A percentile compares a stretch with the other conserved stretches of the same genome.
These are phyloP conservation scores for Drosophila burlai DNA, from an alignment of 1,140 invertebrate genomes.

Conservation along the genomic window DNA sequence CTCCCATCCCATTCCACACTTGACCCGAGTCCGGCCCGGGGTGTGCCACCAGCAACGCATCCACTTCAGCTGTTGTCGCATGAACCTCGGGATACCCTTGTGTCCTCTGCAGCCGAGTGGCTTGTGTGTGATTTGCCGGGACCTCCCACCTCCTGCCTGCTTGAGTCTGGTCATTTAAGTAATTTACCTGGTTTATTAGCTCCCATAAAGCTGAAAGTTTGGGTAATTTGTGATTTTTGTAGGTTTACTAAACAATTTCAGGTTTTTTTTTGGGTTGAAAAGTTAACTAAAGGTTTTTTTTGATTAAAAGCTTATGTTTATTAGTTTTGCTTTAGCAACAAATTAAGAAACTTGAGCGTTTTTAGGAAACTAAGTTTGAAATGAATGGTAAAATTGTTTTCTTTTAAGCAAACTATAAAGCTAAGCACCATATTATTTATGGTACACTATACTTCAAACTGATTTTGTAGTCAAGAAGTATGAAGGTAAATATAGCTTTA, in stretches of 20 bases:
- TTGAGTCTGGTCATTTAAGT: conserved; percentile 11
- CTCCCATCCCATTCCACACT: neutral
- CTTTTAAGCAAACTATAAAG: too few species aligned
- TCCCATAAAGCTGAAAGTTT: conserved; percentile 12
- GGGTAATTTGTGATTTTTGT: conserved; percentile 5
- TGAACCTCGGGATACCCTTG: conserved; percentile 38
- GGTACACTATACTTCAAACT: neutral
- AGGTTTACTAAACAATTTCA: neutral
- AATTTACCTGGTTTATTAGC: conserved; percentile 33
- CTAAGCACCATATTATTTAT: too few species aligned
- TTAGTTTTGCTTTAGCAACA: too few species aligned
- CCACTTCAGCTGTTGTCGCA: conserved; percentile 38
- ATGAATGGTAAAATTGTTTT: too few species aligned
- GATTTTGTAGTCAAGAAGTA: neutral
- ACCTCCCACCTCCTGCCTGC: neutral
- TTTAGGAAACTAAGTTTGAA: too few species aligned
- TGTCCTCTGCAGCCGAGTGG: conserved; percentile 5
- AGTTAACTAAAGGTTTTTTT: too few species aligned
- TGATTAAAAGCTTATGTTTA: neutral
- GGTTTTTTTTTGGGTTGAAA: neutral
- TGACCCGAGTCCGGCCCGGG: conserved; percentile 8
- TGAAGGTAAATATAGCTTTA: neutral
- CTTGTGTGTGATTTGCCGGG: conserved; percentile 17
- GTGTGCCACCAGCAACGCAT: conserved; percentile 21
- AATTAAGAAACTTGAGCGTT: rapidly evolving